These are phyloP conservation scores for Coelopa frigida DNA, from an alignment of 1,140 invertebrate species.

Conservation along the genomic window DNA sequence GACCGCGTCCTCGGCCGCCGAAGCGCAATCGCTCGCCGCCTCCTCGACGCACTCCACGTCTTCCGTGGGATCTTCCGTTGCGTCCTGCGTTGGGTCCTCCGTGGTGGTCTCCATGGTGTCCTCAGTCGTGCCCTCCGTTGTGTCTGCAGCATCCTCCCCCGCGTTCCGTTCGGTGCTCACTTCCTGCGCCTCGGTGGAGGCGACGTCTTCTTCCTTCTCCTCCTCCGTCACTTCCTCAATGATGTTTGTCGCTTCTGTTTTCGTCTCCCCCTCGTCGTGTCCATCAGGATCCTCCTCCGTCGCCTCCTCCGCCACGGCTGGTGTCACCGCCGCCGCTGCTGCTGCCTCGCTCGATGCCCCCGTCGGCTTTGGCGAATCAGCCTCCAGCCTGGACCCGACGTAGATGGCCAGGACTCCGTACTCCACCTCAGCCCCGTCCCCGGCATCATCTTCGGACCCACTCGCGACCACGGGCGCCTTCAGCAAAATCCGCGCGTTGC, in stretches of 20 bases:
- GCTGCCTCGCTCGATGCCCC: neutral
- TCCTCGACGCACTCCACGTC: neutral
- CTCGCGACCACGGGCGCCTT: constrained; percentile 2
- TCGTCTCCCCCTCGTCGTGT: neutral
- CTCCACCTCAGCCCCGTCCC: neutral
- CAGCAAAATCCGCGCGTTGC: constrained; percentile 9
- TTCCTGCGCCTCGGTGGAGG: neutral
- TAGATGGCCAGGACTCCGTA: constrained; percentile 13
- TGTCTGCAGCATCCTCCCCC: neutral
- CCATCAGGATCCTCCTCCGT: no score
- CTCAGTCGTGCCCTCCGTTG: neutral
- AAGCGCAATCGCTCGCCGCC: neutral
- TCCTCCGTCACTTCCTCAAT: neutral
- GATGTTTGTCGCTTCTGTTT: neutral
- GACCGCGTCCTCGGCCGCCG: neutral
- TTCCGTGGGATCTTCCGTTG: neutral
- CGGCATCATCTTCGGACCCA: neutral
- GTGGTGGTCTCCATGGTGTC: neutral
- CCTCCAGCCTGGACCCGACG: constrained; percentile 8
- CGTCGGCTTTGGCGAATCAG: no score
- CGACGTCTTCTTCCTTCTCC: neutral
- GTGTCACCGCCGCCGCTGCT: neutral
- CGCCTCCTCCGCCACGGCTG: no score
- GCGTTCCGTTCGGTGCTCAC: neutral
- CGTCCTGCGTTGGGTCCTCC: neutral